Evolutionary conservation across 2,888 invertebrate species (phyloP).

Genomic region (Furcula furcula): DNA sequence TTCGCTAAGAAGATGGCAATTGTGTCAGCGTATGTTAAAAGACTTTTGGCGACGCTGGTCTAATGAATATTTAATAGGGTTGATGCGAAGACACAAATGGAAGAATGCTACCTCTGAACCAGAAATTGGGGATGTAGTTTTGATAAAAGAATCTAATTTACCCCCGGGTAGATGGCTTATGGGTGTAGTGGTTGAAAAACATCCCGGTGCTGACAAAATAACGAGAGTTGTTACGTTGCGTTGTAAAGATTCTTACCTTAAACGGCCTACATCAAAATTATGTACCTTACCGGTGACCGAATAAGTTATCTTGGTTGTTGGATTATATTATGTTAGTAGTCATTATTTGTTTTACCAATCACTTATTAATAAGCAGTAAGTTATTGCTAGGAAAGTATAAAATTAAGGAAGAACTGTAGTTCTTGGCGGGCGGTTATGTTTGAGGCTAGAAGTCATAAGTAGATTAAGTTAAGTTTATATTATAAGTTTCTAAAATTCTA

Average conservation of each 20-base stretch:
- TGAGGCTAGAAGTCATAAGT: too few relatives aligned
- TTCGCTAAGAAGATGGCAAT: constrained; percentile 13
- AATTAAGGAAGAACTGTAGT: too few relatives aligned
- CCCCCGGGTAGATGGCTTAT: constrained; percentile 17
- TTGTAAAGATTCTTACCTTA: neutral
- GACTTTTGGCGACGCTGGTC: constrained; percentile 16
- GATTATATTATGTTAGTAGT: too few relatives aligned
- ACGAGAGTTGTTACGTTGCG: constrained; percentile 6
- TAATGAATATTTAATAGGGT: too few relatives aligned
- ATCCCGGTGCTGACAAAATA: constrained; percentile 9
- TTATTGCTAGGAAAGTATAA: too few relatives aligned
- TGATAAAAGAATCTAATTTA: constrained; percentile 14
- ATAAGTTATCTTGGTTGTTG: too few relatives aligned
- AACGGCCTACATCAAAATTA: constrained; percentile 1
- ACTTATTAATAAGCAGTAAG: too few relatives aligned
- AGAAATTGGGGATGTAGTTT: constrained; percentile 12
- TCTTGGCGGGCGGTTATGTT: too few relatives aligned
- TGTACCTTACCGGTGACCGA: neutral
- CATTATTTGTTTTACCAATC: too few relatives aligned
- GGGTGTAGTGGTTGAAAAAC: constrained; percentile 11
- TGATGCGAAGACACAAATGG: constrained; percentile 16
- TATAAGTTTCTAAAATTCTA: too few relatives aligned
- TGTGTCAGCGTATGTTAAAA: constrained; percentile 12
- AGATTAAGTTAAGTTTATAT: too few relatives aligned
- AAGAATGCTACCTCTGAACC: constrained; percentile 2